Percentiles rank a stretch among this genome's conserved stretches.
These are phyloP conservation scores for Tipula lateralis DNA, from an alignment of 2,888 invertebrate genomes.

Conservation along the genomic window DNA sequence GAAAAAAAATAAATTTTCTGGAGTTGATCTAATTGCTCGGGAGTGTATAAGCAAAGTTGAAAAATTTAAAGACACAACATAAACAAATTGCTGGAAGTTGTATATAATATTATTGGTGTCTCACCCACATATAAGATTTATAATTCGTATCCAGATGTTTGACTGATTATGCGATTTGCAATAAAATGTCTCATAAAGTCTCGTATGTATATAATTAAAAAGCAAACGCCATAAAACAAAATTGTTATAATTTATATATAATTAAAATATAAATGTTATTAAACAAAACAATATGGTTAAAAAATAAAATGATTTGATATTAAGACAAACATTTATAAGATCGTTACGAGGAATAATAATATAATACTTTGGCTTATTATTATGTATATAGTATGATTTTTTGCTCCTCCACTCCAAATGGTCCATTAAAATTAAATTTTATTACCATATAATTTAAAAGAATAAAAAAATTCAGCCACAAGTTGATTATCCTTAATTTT, in stretches of 20 bases:
- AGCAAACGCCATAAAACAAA: background rate
- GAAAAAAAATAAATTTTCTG: no score
- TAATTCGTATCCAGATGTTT: background rate
- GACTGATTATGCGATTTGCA: background rate
- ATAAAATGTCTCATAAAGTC: background rate
- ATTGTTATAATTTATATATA: background rate
- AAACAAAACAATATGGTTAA: background rate
- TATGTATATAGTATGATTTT: background rate
- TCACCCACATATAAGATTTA: background rate
- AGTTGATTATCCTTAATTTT: slow-evolving; percentile 11
- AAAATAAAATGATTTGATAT: background rate
- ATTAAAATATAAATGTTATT: background rate
- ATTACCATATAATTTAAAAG: background rate
- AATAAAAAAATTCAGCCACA: background rate
- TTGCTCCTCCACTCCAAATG: background rate
- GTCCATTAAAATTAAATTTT: slow-evolving; percentile 1
- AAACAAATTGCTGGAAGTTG: no score
- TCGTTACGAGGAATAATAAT: background rate
- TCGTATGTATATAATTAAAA: background rate
- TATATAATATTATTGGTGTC: background rate
- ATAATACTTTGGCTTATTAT: background rate
- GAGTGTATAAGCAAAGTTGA: no score
- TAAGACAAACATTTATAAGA: background rate
- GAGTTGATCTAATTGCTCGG: no score
- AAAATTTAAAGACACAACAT: no score